A percentile compares a stretch with the other conserved stretches of the same genome.
phyloP scores from a whole-genome alignment of 1,140 invertebrate species.

The Hypsibius dujardini region DNA sequence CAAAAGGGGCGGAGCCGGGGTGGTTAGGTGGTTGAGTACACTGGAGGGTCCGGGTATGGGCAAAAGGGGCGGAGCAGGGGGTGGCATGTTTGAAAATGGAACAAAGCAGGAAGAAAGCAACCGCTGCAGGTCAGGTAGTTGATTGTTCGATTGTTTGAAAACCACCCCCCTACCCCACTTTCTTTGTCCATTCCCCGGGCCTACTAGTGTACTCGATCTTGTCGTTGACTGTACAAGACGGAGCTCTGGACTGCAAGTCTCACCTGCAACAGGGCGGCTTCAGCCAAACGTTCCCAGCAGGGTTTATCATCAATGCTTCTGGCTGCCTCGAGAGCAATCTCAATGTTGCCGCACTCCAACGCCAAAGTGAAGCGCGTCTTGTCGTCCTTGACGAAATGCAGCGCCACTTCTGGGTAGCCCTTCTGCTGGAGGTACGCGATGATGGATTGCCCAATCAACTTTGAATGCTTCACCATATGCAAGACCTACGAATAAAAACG shows the following conservation, averaged over 20 bases:
- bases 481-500: slow-evolving; percentile 48
- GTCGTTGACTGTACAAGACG: too few relatives aligned
- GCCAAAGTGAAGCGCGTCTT: slow-evolving; percentile 90
- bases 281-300: slow-evolving; percentile 90
- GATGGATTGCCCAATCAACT: slow-evolving; percentile 92
- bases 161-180: too few relatives aligned
- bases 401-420: slow-evolving; percentile 96
- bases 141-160: too few relatives aligned
- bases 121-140: too few relatives aligned
- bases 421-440: slow-evolving; percentile 98
- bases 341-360: slow-evolving; percentile 93
- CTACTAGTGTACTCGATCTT: too few relatives aligned
- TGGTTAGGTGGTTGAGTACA: background rate
- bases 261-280: slow-evolving; percentile 73
- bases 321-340: slow-evolving; percentile 67
- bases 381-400: slow-evolving; percentile 98
- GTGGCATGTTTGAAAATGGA: background rate
- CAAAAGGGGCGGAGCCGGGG: too few relatives aligned
- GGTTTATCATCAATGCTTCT: slow-evolving; percentile 75
- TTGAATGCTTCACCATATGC: slow-evolving; percentile 89
- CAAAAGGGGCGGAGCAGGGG: background rate
- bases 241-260: too few relatives aligned
- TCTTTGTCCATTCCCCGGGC: too few relatives aligned
- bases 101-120: too few relatives aligned
- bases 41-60: background rate